Evolutionary conservation across 2,888 invertebrate genomes (phyloP), one percentile per base, ranked within the genome.

Genomic region (Amphiduros pacificus): DNA sequence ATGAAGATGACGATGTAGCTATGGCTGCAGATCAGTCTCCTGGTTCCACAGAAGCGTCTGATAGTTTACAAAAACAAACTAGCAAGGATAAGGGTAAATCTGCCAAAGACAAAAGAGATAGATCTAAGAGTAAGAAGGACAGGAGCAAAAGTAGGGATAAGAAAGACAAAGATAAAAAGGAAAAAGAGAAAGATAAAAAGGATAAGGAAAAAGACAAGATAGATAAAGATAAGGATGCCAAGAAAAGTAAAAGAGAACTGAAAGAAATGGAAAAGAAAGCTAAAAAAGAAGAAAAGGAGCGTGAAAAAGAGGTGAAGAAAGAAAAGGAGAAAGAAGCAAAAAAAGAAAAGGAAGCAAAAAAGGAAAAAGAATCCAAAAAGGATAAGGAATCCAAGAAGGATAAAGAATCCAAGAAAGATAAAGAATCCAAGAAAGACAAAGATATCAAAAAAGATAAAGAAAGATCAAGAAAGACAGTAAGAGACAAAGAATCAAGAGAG

Each of bases 1-100:
- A 31, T 40, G 58, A 58, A 36, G 58, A 58, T 49, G 58, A 58
- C n/a, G 44, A 44, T 44, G 44, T n/a, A n/a, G n/a, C n/a, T n/a
- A 44, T 44, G n/a, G 44, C 44, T 29, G 22, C 50, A 20, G 17
- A 49, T 36, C 51, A 31, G 2, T 17, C 58, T 36, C 58, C 50
- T 9, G 2, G 2, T 36, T 26, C 6, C 32, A 50, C 31, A 22
- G 48, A 48, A 51, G 20, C 58, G 4, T 26, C 32, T 20, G 58
- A 58, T 6, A 58, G n/a, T n/a, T n/a, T n/a, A n/a, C n/a, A n/a
- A n/a, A n/a, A n/a, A n/a, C n/a, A n/a, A n/a, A n/a, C n/a, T n/a
- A n/a, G n/a, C n/a, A n/a, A n/a, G n/a, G n/a, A n/a, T n/a, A n/a
- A n/a, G n/a, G n/a, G 41, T n/a, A 55, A 55, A 27, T 55, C 55